phyloP scores from a whole-genome alignment of 2,113 vertebrate genomes.

The Phainopepla nitens region DNA sequence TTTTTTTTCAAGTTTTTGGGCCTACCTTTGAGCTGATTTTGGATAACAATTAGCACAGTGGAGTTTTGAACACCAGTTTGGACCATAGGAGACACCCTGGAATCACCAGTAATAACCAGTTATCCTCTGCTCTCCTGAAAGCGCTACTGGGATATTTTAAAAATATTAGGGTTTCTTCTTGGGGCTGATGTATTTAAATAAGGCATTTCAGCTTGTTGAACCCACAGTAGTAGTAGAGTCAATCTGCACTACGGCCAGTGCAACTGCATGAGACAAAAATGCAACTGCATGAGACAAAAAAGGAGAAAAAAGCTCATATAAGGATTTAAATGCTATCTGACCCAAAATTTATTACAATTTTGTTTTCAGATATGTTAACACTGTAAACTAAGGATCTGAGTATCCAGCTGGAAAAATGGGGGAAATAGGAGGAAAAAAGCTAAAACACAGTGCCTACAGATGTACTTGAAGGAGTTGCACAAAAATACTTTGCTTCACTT shows the following conservation, averaged over 20 bases:
- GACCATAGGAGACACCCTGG: not conserved
- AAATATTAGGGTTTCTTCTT: not conserved
- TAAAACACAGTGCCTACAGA: not conserved
- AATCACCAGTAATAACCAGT: not conserved
- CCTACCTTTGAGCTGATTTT: not conserved
- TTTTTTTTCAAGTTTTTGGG: not conserved
- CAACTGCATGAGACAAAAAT: not conserved
- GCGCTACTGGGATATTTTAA: not conserved
- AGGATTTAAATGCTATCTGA: not conserved
- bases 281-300: not conserved
- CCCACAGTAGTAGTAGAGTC: not conserved
- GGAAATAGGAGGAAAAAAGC: rapidly evolving
- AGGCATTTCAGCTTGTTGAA: not conserved
- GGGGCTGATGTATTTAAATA: not conserved
- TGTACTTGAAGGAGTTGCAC: not conserved
- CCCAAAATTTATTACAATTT: not conserved
- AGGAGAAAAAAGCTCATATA: not conserved
- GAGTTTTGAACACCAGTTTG: not conserved
- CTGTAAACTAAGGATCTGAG: not conserved
- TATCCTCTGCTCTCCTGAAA: not conserved
- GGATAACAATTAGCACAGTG: not conserved
- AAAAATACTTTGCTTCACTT: not conserved
- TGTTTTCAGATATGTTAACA: not conserved
- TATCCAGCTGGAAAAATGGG: not conserved
- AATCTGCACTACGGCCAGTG: not conserved